A percentile compares a stretch with the other conserved stretches of the same genome.
Evolutionary conservation across 1,140 invertebrate genomes (phyloP).

Genomic region (Mesaphorura yosii): DNA sequence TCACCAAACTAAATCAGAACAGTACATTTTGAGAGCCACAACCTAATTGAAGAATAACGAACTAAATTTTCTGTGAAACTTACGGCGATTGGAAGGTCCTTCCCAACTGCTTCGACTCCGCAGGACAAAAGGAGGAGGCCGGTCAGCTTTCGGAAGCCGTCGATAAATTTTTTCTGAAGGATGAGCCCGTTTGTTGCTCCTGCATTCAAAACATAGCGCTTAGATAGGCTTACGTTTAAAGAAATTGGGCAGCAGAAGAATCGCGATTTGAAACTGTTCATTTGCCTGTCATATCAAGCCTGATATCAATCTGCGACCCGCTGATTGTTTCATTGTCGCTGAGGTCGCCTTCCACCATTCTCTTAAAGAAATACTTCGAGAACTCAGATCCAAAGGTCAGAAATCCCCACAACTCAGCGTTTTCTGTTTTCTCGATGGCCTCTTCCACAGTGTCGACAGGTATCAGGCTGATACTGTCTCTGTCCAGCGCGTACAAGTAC

Average conservation of each 20-base stretch:
- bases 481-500: slow-evolving; percentile 11
- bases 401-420: slow-evolving; percentile 53
- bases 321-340: slow-evolving; percentile 41
- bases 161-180: slow-evolving; percentile 48
- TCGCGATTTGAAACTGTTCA: slow-evolving; percentile 26
- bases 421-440: slow-evolving; percentile 48
- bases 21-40: slow-evolving; percentile 5
- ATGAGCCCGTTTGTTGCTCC: too few relatives aligned
- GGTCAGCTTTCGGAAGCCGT: slow-evolving; percentile 50
- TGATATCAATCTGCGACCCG: slow-evolving; percentile 49
- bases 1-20: slow-evolving; percentile 55
- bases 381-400: slow-evolving; percentile 64
- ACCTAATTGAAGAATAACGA: not conserved
- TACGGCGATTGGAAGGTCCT: slow-evolving; percentile 31
- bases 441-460: slow-evolving; percentile 40
- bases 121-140: slow-evolving; percentile 46
- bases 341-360: slow-evolving; percentile 44
- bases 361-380: slow-evolving; percentile 47
- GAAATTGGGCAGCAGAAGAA: too few relatives aligned
- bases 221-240: too few relatives aligned
- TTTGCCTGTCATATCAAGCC: slow-evolving; percentile 59
- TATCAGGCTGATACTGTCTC: slow-evolving; percentile 4
- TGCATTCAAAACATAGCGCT: too few relatives aligned
- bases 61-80: slow-evolving; percentile 3
- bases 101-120: slow-evolving; percentile 43